Conservation (phyloP, 2,888 invertebrate genomes). For the Glyphotaelius pellucidus region DNA sequence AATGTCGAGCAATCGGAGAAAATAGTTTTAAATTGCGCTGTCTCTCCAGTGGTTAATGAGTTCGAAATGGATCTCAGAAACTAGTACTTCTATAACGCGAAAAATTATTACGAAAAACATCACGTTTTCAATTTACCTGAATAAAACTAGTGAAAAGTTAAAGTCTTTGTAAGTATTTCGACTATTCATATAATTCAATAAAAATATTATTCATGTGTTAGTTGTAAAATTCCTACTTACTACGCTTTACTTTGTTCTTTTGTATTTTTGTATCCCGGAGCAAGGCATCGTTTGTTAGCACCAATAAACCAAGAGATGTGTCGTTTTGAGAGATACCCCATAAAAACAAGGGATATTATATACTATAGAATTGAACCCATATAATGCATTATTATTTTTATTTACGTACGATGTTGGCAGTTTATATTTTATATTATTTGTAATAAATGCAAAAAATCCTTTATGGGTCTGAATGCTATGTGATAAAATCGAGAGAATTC, state of each 20-base stretch:
- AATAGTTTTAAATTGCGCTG: too few relatives aligned
- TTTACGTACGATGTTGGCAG: neutral
- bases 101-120: neutral
- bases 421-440: neutral
- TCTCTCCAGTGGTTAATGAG: too few relatives aligned
- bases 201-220: neutral
- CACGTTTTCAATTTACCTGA: neutral
- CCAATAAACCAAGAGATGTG: neutral
- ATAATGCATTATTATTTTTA: neutral
- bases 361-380: neutral
- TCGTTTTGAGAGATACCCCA: neutral
- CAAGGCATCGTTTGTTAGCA: neutral
- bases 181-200: neutral
- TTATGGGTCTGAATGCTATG: neutral
- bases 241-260: neutral
- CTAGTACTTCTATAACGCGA: neutral
- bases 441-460: conserved; percentile 6
- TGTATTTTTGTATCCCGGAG: neutral
- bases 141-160: neutral
- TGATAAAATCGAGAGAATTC: conserved; percentile 28
- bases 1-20: too few relatives aligned
- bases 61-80: neutral
- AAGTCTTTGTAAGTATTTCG: too few relatives aligned
- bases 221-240: neutral
- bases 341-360: neutral